Percentiles rank a stretch among this genome's conserved stretches.
phyloP scores from a whole-genome alignment of 2,888 invertebrate genomes.

The Thyatira batis region DNA sequence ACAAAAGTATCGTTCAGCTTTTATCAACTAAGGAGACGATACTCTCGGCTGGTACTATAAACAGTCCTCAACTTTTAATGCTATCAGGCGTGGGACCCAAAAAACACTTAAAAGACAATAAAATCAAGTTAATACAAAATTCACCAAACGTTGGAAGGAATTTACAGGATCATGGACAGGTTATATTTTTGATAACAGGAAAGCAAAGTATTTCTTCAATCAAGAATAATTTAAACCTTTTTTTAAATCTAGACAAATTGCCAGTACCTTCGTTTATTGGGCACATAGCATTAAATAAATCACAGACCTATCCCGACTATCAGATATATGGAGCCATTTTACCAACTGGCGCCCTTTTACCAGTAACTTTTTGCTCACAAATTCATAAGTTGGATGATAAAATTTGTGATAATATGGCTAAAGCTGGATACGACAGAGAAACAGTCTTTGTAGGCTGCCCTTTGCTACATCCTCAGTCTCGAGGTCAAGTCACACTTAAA shows the following conservation, averaged over 20 bases:
- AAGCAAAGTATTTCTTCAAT: constrained; percentile 23
- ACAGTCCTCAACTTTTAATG: constrained; percentile 52
- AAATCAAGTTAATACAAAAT: constrained; percentile 36
- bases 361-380: constrained; percentile 35
- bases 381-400: constrained; percentile 35
- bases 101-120: constrained; percentile 34
- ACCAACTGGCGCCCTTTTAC: constrained; percentile 32
- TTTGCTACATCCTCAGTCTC: constrained; percentile 44
- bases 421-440: constrained; percentile 30
- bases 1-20: constrained; percentile 19
- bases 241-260: constrained; percentile 37
- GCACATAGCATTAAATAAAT: constrained; percentile 39
- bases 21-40: constrained; percentile 43
- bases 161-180: constrained; percentile 50
- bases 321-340: constrained; percentile 35
- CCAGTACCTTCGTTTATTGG: constrained; percentile 45
- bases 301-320: constrained; percentile 48
- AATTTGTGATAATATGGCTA: constrained; percentile 35
- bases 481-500: constrained; percentile 34
- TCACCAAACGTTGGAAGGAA: constrained; percentile 48
- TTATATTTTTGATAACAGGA: constrained; percentile 39
- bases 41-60: constrained; percentile 48
- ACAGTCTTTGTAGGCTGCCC: constrained; percentile 38
- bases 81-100: constrained; percentile 52
- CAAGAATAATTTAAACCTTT: constrained; percentile 24